phyloP scores from a whole-genome alignment of 23 tunicate species.

The Trididemnum clinides region DNA sequence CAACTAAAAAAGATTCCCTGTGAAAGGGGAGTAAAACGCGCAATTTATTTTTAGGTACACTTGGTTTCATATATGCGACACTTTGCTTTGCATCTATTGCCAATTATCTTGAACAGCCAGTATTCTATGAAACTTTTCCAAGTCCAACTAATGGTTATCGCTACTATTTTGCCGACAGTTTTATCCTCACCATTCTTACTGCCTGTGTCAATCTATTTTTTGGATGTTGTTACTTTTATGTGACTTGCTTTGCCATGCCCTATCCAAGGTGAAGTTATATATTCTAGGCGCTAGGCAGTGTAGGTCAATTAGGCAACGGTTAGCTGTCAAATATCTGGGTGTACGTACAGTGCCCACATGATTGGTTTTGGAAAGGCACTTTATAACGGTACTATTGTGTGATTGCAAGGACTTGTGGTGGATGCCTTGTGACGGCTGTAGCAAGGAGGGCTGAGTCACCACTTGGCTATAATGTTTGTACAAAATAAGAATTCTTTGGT shows the following conservation, averaged over 20 bases:
- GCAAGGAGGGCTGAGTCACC: too few relatives aligned
- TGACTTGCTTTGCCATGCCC: conserved; percentile 49
- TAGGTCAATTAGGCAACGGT: too few relatives aligned
- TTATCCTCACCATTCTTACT: neutral
- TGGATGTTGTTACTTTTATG: conserved; percentile 27
- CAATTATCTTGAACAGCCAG: conserved; percentile 5
- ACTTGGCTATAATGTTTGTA: too few relatives aligned
- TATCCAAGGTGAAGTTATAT: conserved; percentile 74
- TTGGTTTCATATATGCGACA: neutral
- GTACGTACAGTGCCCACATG: too few relatives aligned
- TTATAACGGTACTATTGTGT: too few relatives aligned
- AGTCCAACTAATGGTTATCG: neutral
- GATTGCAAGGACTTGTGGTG: too few relatives aligned
- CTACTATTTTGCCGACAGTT: neutral
- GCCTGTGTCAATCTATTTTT: neutral
- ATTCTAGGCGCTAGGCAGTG: too few relatives aligned
- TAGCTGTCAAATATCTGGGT: too few relatives aligned
- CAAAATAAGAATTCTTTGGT: too few relatives aligned
- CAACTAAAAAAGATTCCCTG: neutral
- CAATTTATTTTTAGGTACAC: neutral
- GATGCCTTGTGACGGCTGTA: too few relatives aligned
- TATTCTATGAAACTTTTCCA: neutral
- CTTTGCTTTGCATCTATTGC: neutral
- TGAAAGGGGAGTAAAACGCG: neutral
- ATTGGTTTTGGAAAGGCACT: too few relatives aligned